These are phyloP conservation scores for Huso huso DNA, from an alignment of 2,797 vertebrate genomes.

Conservation along the genomic window DNA sequence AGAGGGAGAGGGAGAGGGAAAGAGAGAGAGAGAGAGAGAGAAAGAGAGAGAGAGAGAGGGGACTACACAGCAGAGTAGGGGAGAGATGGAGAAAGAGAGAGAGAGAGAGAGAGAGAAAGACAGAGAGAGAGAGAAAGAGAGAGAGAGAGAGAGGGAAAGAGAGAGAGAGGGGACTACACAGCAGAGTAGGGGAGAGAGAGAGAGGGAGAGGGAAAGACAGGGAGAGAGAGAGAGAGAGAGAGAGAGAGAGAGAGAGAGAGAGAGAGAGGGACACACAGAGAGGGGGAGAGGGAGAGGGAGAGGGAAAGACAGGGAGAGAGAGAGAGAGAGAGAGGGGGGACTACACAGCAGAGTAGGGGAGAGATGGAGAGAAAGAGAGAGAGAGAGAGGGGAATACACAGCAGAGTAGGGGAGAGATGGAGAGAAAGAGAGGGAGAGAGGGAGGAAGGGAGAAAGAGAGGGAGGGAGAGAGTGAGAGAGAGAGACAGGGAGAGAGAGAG, in stretches of 20 bases:
- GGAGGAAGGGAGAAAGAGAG: no score
- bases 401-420: background rate
- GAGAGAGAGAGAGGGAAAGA: conserved; percentile 1
- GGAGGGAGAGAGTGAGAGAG: background rate
- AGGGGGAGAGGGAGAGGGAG: background rate
- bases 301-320: background rate
- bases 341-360: conserved; percentile 29
- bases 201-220: background rate
- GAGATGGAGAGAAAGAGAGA: conserved; percentile 2
- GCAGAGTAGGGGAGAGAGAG: background rate
- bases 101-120: background rate
- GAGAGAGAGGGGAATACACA: no score
- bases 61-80: no score
- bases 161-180: background rate
- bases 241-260: background rate
- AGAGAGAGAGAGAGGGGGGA: conserved; percentile 12
- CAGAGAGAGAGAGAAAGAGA: background rate
- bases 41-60: background rate
- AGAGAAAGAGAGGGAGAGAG: background rate
- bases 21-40: conserved; percentile 14
- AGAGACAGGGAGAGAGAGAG: conserved; percentile 21
- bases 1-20: conserved; percentile 51
- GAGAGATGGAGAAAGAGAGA: background rate
- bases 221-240: background rate
- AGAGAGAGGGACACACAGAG: background rate